Base-by-base conservation (phyloP, 2,113 vertebrate genomes). In the Nettapus auritus region DNA sequence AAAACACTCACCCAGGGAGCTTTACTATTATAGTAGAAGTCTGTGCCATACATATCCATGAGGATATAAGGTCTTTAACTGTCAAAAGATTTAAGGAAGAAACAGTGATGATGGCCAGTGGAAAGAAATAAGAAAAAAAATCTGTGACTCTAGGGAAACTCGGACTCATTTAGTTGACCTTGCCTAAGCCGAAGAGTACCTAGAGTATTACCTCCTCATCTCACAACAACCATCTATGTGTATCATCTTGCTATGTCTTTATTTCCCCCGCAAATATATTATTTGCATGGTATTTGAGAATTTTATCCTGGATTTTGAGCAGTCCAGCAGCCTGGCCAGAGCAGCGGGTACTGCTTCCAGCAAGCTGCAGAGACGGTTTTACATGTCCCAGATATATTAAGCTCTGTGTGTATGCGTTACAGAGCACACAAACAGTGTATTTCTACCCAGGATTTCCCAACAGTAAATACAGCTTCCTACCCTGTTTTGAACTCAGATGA, bases 401-500 rank as follows among this genome's bases (percentile, higher is more conserved):
- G 46, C 66, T 76, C 20, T 2, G 34, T 60, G 36, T 59, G 40
- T 4, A 0, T 36, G 33, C 52, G 44, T 13, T 48, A 64, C 34
- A 44, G 34, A 64, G 62, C 78, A 75, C 40, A 55, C 31, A 69
- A 36, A 5, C 5, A 6, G 7, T 34, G 46, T 91, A n/a, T 68
- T 91, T 93, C 84, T 50, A 48, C 67, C 75, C 66, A 82, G 89
- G 48, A 87, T 87, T 95, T 96, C 74, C 89, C 74, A 74, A 42
- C 36, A 46, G 33, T 64, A 62, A 80, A 77, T 63, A 42, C 9
- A 33, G 36, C 44, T 90, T 90, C 68, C 55, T 80, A 40, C 68
- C 12, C 46, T 69, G 64, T 82, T 76, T 28, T 74, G 78, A 77
- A 74, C 87, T 86, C 50, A 52, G n/a, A 18, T 42, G 70, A 92